phyloP scores from a whole-genome alignment of 2,888 invertebrate species.

The Eupithecia insigniata region DNA sequence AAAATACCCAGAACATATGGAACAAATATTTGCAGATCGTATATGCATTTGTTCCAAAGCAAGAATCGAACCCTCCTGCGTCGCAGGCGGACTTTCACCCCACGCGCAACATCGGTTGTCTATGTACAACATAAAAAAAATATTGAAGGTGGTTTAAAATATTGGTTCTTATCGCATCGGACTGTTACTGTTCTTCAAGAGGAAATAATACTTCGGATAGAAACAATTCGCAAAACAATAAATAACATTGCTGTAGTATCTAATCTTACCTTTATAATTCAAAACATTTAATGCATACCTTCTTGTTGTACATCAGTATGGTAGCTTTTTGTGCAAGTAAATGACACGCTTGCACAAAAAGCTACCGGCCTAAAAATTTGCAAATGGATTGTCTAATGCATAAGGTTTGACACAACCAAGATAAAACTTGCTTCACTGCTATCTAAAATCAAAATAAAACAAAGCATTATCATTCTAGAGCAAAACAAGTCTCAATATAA shows the following conservation, averaged over 20 bases:
- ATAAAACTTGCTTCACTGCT: conserved; percentile 2
- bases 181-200: neutral
- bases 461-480: conserved; percentile 27
- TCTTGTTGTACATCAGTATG: too few species aligned
- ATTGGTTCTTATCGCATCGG: neutral
- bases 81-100: too few species aligned
- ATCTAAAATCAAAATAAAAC: conserved; percentile 23
- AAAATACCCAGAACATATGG: too few species aligned
- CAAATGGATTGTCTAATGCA: neutral
- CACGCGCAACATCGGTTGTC: too few species aligned
- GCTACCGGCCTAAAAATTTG: neutral
- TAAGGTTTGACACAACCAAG: neutral
- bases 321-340: too few species aligned
- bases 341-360: neutral
- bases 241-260: neutral
- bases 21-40: too few species aligned
- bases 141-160: too few species aligned
- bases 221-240: neutral
- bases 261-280: conserved; percentile 9
- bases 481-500: conserved; percentile 38
- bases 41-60: too few species aligned
- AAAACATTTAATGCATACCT: conserved; percentile 13
- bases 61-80: too few species aligned
- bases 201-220: neutral
- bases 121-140: too few species aligned